Evolutionary conservation across 2,113 vertebrate species (phyloP), one percentile per base, ranked within the genome.

Genomic region (Garra rufa): DNA sequence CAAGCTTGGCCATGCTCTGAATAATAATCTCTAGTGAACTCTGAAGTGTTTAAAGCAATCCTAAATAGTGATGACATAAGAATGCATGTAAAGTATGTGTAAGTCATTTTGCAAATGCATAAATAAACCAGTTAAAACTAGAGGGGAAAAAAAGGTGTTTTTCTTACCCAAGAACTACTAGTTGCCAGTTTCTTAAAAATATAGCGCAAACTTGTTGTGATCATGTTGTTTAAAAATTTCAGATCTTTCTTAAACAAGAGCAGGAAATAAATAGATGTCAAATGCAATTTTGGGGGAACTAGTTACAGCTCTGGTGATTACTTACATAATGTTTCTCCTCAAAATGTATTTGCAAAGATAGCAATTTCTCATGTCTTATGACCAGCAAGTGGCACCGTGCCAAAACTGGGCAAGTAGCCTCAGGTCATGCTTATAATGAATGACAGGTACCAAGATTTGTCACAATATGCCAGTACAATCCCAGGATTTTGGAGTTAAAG

Each of bases 1-100:
- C 75, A 75, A 86, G 82, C 87, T 82, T 48, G 34, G 71, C 70
- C 44, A 82, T 81, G 87, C 84, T 85, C 80, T 34, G 81, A 88
- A 85, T 85, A 84, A 81, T 81, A 74, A 88, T 82, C 69, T 41
- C 61, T 28, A 77, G 76, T 30, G 61, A 81, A 83, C 78, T 88
- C 67, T 61, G 70, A 85, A 80, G 86, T 83, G 77, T 75, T 50
- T 75, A 78, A 80, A 81, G 76, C 69, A 38, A 28, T 14, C 43
- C 5, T 63, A n/a, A 44, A 84, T 63, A 79, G 3, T 74, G 43
- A 81, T 73, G 44, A 77, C 84, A 75, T 73, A 43, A 75, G 70
- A 63, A 41, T 73, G 48, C 48, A 63, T 70, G 76, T 73, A 55
- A 76, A 59, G 57, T 28, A 79, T 38, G 38, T 50, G 43, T 26